These are phyloP conservation scores for Phoenicopterus ruber DNA, from an alignment of 2,113 vertebrate genomes.

Conservation along the genomic window DNA sequence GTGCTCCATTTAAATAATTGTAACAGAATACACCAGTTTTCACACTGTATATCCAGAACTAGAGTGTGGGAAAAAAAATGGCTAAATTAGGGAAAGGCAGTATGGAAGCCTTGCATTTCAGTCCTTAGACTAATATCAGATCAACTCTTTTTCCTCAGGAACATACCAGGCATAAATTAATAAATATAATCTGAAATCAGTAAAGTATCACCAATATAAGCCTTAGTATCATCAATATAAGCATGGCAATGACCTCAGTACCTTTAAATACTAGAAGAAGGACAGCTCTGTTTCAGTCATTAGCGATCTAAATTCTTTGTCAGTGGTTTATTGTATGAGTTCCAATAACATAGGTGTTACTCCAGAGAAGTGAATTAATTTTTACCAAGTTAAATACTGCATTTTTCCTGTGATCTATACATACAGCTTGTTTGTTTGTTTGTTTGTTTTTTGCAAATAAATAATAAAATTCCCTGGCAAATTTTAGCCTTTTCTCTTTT, in stretches of 20 bases:
- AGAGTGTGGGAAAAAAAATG: fast-evolving
- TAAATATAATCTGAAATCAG: background rate
- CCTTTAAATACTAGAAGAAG: background rate
- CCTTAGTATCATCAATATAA: background rate
- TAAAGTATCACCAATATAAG: background rate
- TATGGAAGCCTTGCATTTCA: background rate
- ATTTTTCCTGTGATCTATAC: background rate
- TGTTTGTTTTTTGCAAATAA: background rate
- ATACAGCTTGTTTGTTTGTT: background rate
- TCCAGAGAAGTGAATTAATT: background rate
- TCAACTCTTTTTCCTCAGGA: background rate
- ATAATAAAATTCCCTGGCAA: background rate
- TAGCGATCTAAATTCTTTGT: background rate
- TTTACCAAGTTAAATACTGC: background rate
- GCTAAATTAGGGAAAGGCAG: background rate
- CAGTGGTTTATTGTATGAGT: background rate
- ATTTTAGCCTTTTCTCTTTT: background rate
- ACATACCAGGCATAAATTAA: background rate
- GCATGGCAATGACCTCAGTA: background rate
- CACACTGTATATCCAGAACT: background rate
- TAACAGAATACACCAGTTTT: background rate
- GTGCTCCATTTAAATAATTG: background rate
- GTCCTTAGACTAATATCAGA: background rate
- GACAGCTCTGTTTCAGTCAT: background rate
- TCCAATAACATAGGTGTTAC: background rate